Conservation (phyloP, 2,888 invertebrate genomes). For the Aromia moschata region DNA sequence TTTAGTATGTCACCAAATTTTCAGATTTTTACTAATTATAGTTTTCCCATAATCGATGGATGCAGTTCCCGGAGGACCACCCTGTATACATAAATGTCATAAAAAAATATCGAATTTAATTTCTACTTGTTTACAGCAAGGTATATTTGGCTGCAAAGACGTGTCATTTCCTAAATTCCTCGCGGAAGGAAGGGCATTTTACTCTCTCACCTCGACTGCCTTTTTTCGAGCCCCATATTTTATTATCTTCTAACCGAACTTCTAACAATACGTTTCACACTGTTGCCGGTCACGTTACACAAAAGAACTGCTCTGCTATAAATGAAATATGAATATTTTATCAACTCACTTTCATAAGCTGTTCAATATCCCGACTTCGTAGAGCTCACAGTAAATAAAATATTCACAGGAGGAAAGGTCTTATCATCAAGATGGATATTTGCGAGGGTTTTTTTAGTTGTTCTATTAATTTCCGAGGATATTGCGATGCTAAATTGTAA, state of each 20-base stretch:
- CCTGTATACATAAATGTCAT: no score
- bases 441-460: not conserved
- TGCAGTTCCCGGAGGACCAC: no score
- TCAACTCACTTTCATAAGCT: slow-evolving; percentile 14
- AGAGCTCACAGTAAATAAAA: not conserved
- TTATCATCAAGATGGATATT: not conserved
- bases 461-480: slow-evolving; percentile 2
- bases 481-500: not conserved
- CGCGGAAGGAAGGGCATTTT: not conserved
- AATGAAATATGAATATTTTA: slow-evolving; percentile 17
- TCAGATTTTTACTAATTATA: no score
- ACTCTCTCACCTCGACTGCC: slow-evolving; percentile 3
- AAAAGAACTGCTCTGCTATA: slow-evolving; percentile 16
- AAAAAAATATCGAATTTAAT: no score
- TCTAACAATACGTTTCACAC: slow-evolving; percentile 2
- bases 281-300: not conserved
- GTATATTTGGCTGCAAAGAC: no score
- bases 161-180: not conserved
- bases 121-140: no score
- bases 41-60: no score
- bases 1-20: no score
- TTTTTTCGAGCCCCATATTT: slow-evolving; percentile 6
- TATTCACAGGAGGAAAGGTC: not conserved
- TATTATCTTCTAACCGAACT: not conserved
- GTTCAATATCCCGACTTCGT: slow-evolving; percentile 7